Evolutionary conservation across 1,140 invertebrate species (phyloP), one percentile per base, ranked within the genome.

Genomic region (Leptinotarsa lineolata): DNA sequence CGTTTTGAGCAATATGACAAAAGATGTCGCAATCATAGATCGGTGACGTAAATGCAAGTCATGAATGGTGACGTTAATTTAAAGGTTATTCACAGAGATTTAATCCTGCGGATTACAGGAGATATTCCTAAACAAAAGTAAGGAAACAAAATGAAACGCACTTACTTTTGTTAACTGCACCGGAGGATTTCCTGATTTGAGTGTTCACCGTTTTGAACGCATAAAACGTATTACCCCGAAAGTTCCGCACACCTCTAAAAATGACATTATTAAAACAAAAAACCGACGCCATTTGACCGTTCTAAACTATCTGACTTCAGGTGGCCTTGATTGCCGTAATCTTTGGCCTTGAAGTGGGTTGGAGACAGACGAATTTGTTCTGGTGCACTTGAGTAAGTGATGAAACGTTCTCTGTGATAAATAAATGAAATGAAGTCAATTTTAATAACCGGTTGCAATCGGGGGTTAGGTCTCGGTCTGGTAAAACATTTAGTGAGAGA

Each of bases 391-490:
- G n/a, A 54, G 15, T 54, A 54, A 16, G n/a, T 54, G 16, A n/a
- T 18, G 48, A 54, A 54, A 54, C 48, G n/a, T 54, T 54, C 48
- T 54, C 13, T 5, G 5, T 18, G 48, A 54, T 8, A 63, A 22
- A 22, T 20, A 30, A 30, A 63, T 30, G 15, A 63, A 76, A 93
- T 94, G 92, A 92, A 89, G 76, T 92, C 92, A 46, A 90, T 96
- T 76, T 85, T 97, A 74, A 91, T 97, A 72, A 97, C 95, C 11
- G 95, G 95, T 21, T 92, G 92, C 67, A 97, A 96, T 83, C 89
- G 95, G 54, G 95, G 96, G 1, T 84, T 97, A 61, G 95, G 95
- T 18, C 85, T 97, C 45, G 94, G 94, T 63, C 86, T 97, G 69
- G 90, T 96, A 1, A 93, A 92, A 85, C 88, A 91, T 83, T 79